Evolutionary conservation across 2,888 invertebrate genomes (phyloP), one percentile per base, ranked within the genome.

Genomic region (Thelaira solivaga): DNA sequence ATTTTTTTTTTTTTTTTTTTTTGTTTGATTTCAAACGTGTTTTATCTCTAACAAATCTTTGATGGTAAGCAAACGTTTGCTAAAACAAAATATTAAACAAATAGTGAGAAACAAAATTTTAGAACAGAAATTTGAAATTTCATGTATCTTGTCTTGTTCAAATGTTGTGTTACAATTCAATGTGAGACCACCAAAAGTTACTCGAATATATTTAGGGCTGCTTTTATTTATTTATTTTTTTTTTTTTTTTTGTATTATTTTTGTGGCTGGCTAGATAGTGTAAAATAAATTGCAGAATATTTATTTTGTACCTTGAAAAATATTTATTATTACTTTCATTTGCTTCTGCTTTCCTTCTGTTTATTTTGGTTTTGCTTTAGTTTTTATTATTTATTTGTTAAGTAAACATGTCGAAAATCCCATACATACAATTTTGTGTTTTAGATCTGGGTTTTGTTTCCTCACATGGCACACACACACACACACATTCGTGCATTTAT

Each of bases 41-140:
- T 59, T 36, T 69, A 76, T 76, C 76, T 57, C 64, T 22, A 26
- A 13, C 11, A 39, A 64, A 76, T 69, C 76, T 69, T 29, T 64
- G 69, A 76, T 69, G 76, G 31, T 69, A 65, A 64, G 22, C 13
- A 64, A 69, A 64, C 53, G 29, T 69, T 64, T 47, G 61, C 39
- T 34, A 31, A 51, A 39, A 69, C n/a, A 34, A 10, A 34, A 34
- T 34, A 69, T 49, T 31, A 59, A 59, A 41, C 26, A 29, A 53
- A 13, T 16, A 53, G 2, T n/a, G n/a, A n/a, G 22, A 16, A 41
- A 11, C 10, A 31, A 47, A 22, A 16, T 24, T 4, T 34, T 4
- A 2, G 13, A 62, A n/a, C 2, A 36, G n/a, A 24, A 13, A 47
- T 45, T 51, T 16, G 41, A 61, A 61, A 53, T 34, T 41, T 4